Conservation (phyloP, 92 coral and sea anemone genomes). For the Pocillopora meandrina region DNA sequence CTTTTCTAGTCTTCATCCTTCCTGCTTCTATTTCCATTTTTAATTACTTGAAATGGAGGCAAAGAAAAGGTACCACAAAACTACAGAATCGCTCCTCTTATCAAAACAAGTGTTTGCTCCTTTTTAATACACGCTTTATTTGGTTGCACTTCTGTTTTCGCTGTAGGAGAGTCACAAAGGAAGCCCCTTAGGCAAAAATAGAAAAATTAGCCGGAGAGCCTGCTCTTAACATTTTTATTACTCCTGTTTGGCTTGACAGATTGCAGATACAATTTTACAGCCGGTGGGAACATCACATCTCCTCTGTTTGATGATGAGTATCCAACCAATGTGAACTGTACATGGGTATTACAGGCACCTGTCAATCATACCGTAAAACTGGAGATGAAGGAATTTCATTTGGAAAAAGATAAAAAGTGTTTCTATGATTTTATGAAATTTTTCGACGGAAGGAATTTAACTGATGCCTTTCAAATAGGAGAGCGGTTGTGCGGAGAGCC, state of each 20-base stretch:
- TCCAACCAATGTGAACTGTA: neutral
- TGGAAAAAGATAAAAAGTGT: constrained; percentile 94
- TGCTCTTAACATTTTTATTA: neutral
- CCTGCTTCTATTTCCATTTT: no score
- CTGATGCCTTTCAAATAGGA: constrained; percentile 24
- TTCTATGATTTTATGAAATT: constrained; percentile 80
- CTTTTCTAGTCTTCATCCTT: no score
- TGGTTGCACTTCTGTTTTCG: no score
- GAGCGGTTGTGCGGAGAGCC: constrained; percentile 60
- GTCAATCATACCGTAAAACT: constrained; percentile 75
- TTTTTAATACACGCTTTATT: no score
- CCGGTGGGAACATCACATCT: constrained; percentile 62
- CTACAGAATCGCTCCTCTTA: no score
- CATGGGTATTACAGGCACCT: constrained; percentile 75
- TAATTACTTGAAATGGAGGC: no score
- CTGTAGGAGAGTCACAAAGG: no score
- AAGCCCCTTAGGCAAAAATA: no score
- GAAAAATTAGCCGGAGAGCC: no score
- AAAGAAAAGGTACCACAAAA: no score
- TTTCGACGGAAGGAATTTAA: constrained; percentile 51
- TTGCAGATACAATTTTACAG: constrained; percentile 24
- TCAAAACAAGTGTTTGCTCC: no score
- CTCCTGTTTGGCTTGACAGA: constrained; percentile 39
- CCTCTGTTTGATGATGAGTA: constrained; percentile 61
- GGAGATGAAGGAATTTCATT: constrained; percentile 57